phyloP scores from a whole-genome alignment of 2,113 vertebrate species.

The Lethenteron reissneri region DNA sequence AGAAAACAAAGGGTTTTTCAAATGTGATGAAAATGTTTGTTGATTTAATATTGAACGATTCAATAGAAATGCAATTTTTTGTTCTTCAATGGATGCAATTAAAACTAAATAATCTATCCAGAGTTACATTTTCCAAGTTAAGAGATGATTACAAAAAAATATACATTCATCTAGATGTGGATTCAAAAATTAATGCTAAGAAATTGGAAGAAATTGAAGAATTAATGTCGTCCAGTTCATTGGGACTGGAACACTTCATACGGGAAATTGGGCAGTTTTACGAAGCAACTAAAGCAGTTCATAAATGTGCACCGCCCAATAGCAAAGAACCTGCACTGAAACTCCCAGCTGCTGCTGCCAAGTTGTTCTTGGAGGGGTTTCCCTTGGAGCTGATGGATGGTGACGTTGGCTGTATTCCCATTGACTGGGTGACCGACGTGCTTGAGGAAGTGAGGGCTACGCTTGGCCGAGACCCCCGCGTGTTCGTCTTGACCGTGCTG shows the following conservation, averaged over 20 bases:
- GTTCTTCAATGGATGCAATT: neutral
- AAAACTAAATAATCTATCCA: neutral
- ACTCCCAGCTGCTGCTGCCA: conserved; percentile 18
- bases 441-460: conserved; percentile 19
- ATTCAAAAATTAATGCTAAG: neutral
- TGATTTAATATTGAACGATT: neutral
- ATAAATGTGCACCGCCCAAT: conserved; percentile 8
- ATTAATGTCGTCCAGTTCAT: neutral
- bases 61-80: neutral
- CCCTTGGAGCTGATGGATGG: conserved; percentile 42
- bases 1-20: neutral
- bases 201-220: neutral
- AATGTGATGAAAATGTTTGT: neutral
- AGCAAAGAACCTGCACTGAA: neutral
- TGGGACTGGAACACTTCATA: conserved; percentile 24
- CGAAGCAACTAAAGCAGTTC: conserved; percentile 21
- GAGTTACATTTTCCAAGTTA: neutral
- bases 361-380: conserved; percentile 28
- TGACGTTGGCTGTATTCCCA: conserved; percentile 29
- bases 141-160: neutral
- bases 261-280: conserved; percentile 45
- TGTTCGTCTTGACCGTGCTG: conserved; percentile 30
- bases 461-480: conserved; percentile 17
- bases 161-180: neutral
- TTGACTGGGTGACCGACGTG: conserved; percentile 35